phyloP scores from a whole-genome alignment of 2,797 vertebrate genomes.

The Thalassophryne amazonica region DNA sequence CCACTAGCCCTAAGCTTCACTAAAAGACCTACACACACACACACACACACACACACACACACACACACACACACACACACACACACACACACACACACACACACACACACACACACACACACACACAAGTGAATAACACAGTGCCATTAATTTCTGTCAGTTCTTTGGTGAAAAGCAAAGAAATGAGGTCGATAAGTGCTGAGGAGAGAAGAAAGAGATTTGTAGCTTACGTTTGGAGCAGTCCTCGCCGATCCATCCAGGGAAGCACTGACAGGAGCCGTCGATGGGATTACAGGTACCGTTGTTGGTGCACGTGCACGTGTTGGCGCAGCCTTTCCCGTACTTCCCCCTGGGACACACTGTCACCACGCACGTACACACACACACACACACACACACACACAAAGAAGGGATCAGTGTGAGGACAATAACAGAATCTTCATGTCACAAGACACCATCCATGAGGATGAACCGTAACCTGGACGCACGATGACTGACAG shows the following conservation, averaged over 20 bases:
- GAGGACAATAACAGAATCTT: no score
- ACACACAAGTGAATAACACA: background rate
- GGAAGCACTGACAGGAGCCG: constrained; percentile 93
- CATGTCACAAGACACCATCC: no score
- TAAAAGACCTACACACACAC: no score
- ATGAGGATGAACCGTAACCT: no score
- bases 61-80: background rate
- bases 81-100: constrained; percentile 11
- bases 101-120: background rate
- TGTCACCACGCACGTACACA: constrained; percentile 34
- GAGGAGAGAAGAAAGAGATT: background rate
- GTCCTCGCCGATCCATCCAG: constrained; percentile 91
- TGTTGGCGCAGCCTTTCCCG: constrained; percentile 83
- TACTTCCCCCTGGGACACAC: constrained; percentile 88
- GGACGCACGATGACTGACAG: no score
- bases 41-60: background rate
- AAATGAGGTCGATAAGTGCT: background rate
- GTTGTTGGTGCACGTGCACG: constrained; percentile 91
- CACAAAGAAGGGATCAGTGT: background rate
- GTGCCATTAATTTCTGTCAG: background rate
- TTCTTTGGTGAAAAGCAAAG: background rate
- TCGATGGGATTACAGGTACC: constrained; percentile 92
- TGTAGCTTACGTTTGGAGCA: constrained; percentile 86
- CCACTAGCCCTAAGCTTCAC: no score
- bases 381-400: background rate